Evolutionary conservation across 2,888 invertebrate genomes (phyloP), one percentile per base, ranked within the genome.

Genomic region (Cosmia trapezina): DNA sequence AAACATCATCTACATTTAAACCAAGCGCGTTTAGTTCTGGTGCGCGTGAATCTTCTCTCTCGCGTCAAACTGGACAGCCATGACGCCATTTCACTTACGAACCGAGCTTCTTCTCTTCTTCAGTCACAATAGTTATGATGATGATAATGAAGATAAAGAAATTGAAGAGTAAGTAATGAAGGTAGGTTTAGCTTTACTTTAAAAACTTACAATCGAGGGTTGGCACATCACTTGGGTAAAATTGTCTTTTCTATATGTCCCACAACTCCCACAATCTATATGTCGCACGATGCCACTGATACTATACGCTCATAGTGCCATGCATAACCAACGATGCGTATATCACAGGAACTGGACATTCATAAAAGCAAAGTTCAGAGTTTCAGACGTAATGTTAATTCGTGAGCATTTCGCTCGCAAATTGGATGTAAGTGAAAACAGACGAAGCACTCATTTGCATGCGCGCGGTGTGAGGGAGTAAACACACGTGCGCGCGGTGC

Each of bases 341-440:
- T 53, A 37, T 33, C 60, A 60, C 33, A 33, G 59, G 9, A 54
- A 64, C 78, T 14, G 43, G 43, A 72, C 60, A 49, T 73, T 64
- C 43, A 68, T 61, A 62, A 78, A 70, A 71, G 62, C 64, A 68
- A 69, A 43, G 68, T 80, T 80, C 74, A 78, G 60, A 69, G 43
- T 66, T 80, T 80, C 74, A 78, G 60, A 76, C 70, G 63, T 65
- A 74, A 78, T 76, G 80, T 70, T 80, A 81, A 82, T 81, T 75
- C 62, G 64, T 49, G 65, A 73, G 73, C 76, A 69, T 70, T 76
- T 76, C 59, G 47, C 75, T 76, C 72, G 78, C 80, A 86, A 86
- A 82, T 87, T 83, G 77, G 65, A 81, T 77, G 81, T 72, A 81
- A 82, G 78, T 83, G 81, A 81, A 82, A 85, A 87, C 83, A 84